These are phyloP conservation scores for Archegozetes longisetosus DNA, from an alignment of 1,140 invertebrate genomes.

Conservation along the genomic window DNA sequence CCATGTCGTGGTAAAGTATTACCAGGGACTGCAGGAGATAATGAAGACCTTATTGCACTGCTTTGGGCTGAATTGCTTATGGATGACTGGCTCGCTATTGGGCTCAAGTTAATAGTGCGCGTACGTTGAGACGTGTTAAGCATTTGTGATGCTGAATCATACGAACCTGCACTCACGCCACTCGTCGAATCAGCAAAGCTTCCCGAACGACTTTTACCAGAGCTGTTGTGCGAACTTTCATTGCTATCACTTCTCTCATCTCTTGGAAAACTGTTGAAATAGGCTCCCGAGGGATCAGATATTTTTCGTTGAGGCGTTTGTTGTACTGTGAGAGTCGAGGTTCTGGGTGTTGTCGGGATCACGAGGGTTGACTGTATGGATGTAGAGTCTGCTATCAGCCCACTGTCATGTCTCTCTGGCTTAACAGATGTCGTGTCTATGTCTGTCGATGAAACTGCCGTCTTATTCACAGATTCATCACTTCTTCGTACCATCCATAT, in stretches of 20 bases:
- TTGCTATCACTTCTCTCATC: slow-evolving; percentile 24
- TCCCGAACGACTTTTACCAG: slow-evolving; percentile 29
- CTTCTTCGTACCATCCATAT: background rate
- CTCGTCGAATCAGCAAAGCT: slow-evolving; percentile 55
- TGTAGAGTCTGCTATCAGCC: background rate
- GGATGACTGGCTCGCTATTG: background rate
- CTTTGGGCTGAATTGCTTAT: background rate
- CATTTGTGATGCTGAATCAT: slow-evolving; percentile 39
- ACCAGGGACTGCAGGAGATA: background rate
- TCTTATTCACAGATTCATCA: background rate
- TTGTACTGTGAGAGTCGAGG: background rate
- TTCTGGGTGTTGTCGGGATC: background rate
- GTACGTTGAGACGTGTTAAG: background rate
- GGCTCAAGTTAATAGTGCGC: background rate
- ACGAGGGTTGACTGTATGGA: background rate
- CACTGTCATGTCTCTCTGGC: background rate
- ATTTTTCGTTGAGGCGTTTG: background rate
- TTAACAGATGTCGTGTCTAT: background rate
- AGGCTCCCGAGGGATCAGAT: background rate
- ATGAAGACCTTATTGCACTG: background rate
- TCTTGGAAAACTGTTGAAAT: background rate
- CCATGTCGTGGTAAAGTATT: background rate
- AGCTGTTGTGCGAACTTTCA: slow-evolving; percentile 23
- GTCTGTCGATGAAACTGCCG: background rate
- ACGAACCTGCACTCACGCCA: slow-evolving; percentile 47